Evolutionary conservation across 2,113 vertebrate genomes (phyloP), one percentile per base, ranked within the genome.

Genomic region (Litocranius walleri): DNA sequence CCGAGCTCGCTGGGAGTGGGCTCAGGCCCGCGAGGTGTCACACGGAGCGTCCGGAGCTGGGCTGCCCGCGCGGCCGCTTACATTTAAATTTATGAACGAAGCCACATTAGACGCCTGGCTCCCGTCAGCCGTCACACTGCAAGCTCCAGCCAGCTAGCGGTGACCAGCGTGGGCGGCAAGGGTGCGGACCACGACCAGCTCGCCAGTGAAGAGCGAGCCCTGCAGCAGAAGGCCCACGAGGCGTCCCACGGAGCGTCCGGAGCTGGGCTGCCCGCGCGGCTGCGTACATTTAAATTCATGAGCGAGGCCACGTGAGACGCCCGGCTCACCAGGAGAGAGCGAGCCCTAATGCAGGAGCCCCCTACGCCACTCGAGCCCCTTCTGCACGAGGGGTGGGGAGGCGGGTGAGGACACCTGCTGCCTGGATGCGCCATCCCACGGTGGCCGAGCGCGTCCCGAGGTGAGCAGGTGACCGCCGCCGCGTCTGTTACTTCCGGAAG

Each of bases 381-480:
- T 10, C 1, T 9, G 33, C 45, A 30, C 13, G 3, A 25, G 67
- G 17, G 15, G 48, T 8, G 3, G 56, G 23, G 29, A 56, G 29
- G 64, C 33, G 19, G 45, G 9, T n/a, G 29, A 23, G 40, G 43
- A 12, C 43, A 13, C 21, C 30, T 8, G 5, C 45, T 4, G 45
- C 43, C 30, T 19, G n/a, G 23, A 5, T 2, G 43, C 5, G 7
- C 6, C 19, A 27, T 21, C 40, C 33, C 4, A 1, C 3, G 6
- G 62, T 4, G 30, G 52, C 15, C 3, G 1, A 8, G 33, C 29
- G 3, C 54, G 5, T 48, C 74, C 54, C 8, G 29, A 45, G 10
- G 19, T 56, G 13, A 7, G 14, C 23, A 3, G 33, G 54, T 0
- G 3, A 30, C 50, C 4, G 7, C 33, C 3, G 25, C 16, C 30